Conservation (phyloP, 2,888 invertebrate species). For the Apamea crenata region DNA sequence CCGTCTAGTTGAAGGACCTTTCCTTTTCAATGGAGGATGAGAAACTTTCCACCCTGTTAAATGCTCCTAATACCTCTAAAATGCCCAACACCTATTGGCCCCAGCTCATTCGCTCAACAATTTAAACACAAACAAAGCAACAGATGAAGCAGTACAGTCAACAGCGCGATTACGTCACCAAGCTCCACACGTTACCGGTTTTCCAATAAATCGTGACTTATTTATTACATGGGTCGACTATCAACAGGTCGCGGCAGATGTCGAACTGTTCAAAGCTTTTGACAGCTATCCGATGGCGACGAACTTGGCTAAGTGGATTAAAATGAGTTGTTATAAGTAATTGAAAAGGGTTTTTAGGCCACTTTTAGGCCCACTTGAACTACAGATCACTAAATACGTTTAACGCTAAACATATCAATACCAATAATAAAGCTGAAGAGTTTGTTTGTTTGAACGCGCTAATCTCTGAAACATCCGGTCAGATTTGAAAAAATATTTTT, state of each 20-base stretch:
- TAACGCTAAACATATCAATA: too few relatives aligned
- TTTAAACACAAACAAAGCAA: constrained; percentile 32
- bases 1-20: neutral
- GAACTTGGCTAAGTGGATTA: constrained; percentile 40
- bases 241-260: constrained; percentile 69
- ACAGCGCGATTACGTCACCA: constrained; percentile 23
- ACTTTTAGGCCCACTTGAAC: neutral
- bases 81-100: neutral
- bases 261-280: constrained; percentile 61
- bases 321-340: constrained; percentile 14
- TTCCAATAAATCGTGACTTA: constrained; percentile 51
- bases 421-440: too few relatives aligned
- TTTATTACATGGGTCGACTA: constrained; percentile 47
- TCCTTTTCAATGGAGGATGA: neutral
- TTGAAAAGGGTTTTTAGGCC: neutral
- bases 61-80: neutral
- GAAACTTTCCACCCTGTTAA: neutral
- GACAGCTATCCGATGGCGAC: constrained; percentile 52
- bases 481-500: too few relatives aligned
- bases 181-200: constrained; percentile 18
- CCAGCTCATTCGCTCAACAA: neutral
- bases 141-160: constrained; percentile 17
- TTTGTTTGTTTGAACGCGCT: too few relatives aligned
- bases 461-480: too few relatives aligned
- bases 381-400: neutral